Percentiles rank a stretch among this genome's conserved stretches.
Conservation (phyloP, 2,797 vertebrate species). For the Amniataba percoides region DNA sequence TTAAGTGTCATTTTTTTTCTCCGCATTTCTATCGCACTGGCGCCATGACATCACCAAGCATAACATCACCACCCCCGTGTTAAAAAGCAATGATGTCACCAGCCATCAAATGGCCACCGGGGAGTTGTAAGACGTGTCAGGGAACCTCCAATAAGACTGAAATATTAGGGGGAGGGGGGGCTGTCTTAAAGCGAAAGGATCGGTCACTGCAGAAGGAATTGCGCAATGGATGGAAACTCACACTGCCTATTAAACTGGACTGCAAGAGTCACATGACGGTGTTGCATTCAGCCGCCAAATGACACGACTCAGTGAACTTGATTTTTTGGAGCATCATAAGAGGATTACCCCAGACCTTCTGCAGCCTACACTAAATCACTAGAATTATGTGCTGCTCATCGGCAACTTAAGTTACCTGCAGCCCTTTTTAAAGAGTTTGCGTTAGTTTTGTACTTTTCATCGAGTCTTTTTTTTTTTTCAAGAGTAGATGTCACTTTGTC, state of each 20-base stretch:
- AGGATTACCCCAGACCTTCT: slow-evolving; percentile 21
- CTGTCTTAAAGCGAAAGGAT: slow-evolving; percentile 41
- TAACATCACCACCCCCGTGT: slow-evolving; percentile 63
- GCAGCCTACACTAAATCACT: slow-evolving; percentile 9
- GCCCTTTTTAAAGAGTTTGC: slow-evolving; percentile 1
- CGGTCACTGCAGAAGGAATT: slow-evolving; percentile 36
- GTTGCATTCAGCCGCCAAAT: slow-evolving; percentile 22
- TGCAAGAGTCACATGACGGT: slow-evolving; percentile 5
- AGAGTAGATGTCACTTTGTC: slow-evolving; percentile 26
- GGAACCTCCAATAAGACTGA: slow-evolving; percentile 73
- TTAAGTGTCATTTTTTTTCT: slow-evolving; percentile 24
- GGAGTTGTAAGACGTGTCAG: slow-evolving; percentile 73
- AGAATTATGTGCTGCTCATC: slow-evolving; percentile 14
- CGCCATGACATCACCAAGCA: slow-evolving; percentile 74
- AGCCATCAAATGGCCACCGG: slow-evolving; percentile 60
- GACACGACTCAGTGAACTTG: slow-evolving; percentile 20
- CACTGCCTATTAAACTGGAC: slow-evolving; percentile 26
- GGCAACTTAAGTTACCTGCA: slow-evolving; percentile 5
- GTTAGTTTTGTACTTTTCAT: slow-evolving; percentile 15
- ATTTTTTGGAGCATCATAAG: slow-evolving; percentile 19
- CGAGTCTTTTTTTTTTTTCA: neutral
- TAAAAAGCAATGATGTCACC: slow-evolving; percentile 80
- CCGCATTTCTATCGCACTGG: slow-evolving; percentile 36
- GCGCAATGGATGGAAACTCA: slow-evolving; percentile 36
- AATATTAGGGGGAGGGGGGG: slow-evolving; percentile 37